Evolutionary conservation across 2,113 vertebrate genomes (phyloP), one percentile per base, ranked within the genome.

Genomic region (Gobius niger): DNA sequence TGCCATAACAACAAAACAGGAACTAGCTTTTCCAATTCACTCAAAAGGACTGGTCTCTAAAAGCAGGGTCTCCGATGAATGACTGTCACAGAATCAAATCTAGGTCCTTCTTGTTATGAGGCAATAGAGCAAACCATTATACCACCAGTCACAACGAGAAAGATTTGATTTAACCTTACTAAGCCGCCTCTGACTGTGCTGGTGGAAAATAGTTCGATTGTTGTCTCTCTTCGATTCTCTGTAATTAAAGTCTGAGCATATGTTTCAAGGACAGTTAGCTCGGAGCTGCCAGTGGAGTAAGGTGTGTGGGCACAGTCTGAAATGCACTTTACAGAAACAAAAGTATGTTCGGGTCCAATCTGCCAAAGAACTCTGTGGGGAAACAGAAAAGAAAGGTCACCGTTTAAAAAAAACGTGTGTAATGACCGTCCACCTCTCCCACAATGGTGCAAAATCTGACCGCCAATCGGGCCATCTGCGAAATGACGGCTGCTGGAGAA

Each of bases 201-300:
- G 10, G 19, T 19, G 10, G 53, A 34, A 7, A 19, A 13, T 57
- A 24, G 14, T 57, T 57, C 7, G 24, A 65, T 19, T 12, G 18
- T 15, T 44, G 44, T 15, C 41, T 11, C 24, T 9, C 24, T 34
- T 34, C 24, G 34, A n/a, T 63, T 13, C 47, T 12, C 47, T 73
- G 53, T 81, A 81, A 84, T 84, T 80, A 67, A 67, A 65, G 52
- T 52, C n/a, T 9, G 47, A 82, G 65, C 79, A 82, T 73, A 80
- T 82, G 83, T 77, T 83, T 79, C 81, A 87, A 88, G 78, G 83
- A 79, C 80, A 73, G 46, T 63, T 67, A 63, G 53, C 64, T 72
- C 66, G 18, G 44, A 40, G 65, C 44, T 69, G 75, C 72, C 34
- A 57, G 11, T 56, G 64, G 68, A 47, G 54, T 41, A 63, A 75